Conservation (phyloP, 2,888 invertebrate species). For the Tethea ocularis region DNA sequence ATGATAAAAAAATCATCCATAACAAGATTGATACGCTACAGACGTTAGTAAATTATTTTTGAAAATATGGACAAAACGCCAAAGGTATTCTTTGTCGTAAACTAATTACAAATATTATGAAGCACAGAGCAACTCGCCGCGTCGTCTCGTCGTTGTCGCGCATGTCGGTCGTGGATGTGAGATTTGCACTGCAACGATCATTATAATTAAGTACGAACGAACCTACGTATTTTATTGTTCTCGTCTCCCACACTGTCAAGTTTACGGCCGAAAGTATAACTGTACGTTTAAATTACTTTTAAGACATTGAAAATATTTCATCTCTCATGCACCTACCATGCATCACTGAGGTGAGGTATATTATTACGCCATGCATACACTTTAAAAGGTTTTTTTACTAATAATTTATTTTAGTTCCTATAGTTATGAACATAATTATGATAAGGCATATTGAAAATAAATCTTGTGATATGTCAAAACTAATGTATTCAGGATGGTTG, state of each 20-base stretch:
- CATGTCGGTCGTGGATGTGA: constrained; percentile 25
- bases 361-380: too few species aligned
- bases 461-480: too few species aligned
- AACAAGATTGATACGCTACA: too few species aligned
- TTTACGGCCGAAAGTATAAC: constrained; percentile 45
- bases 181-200: constrained; percentile 24
- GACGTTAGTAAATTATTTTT: background rate
- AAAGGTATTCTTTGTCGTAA: too few species aligned
- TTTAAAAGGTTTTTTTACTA: too few species aligned
- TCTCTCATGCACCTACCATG: background rate
- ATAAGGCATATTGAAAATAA: too few species aligned
- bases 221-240: constrained; percentile 25
- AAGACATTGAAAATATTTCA: background rate
- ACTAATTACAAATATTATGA: background rate
- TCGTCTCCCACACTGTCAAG: constrained; percentile 47
- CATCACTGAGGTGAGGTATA: too few species aligned
- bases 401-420: too few species aligned
- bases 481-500: too few species aligned
- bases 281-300: constrained; percentile 15
- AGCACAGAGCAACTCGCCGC: background rate
- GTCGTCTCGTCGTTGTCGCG: constrained; percentile 3
- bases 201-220: constrained; percentile 29
- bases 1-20: too few species aligned
- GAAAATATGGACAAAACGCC: background rate
- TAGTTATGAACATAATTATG: too few species aligned